These are phyloP conservation scores for Henicopernis longicauda DNA, from an alignment of 2,113 vertebrate species.

Conservation along the genomic window DNA sequence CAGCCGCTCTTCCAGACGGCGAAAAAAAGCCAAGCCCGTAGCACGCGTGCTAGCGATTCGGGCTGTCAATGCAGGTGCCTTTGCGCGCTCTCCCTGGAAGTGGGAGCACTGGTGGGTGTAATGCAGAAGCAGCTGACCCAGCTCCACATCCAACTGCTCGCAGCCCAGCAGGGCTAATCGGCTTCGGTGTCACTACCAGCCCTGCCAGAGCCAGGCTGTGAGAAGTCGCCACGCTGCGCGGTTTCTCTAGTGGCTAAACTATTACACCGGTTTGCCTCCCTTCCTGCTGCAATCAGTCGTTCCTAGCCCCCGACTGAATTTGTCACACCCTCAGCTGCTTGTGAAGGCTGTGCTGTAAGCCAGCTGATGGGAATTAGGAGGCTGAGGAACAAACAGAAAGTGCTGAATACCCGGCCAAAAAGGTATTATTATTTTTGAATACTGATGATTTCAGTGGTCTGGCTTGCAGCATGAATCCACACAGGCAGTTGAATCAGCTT, in stretches of 20 bases:
- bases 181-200: neutral
- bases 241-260: neutral
- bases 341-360: neutral
- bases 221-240: rapidly evolving
- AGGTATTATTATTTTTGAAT: neutral
- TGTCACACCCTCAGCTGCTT: neutral
- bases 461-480: neutral
- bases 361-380: neutral
- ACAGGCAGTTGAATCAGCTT: neutral
- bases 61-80: neutral
- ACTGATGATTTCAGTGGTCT: neutral
- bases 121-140: neutral
- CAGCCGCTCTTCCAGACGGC: neutral
- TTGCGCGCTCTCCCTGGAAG: neutral
- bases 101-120: neutral
- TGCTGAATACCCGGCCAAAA: neutral
- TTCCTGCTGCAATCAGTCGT: neutral
- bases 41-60: rapidly evolving
- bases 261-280: neutral
- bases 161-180: neutral
- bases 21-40: neutral
- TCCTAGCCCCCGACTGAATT: neutral
- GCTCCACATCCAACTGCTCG: neutral
- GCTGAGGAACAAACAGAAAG: neutral
- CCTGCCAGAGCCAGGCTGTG: neutral